phyloP scores from a whole-genome alignment of 2,888 invertebrate species.

The Galeruca laticollis region DNA sequence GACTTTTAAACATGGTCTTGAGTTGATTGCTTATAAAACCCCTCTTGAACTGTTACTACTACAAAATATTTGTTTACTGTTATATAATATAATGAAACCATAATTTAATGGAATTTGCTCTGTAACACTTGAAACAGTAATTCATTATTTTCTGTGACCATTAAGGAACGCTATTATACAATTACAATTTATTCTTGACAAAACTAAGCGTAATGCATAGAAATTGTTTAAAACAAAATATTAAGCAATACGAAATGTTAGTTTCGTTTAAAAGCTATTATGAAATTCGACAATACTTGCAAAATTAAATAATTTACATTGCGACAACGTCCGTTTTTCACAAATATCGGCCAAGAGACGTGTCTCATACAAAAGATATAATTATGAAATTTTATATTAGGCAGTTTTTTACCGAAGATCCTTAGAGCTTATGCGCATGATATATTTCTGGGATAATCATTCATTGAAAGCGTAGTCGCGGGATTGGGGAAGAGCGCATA shows the following conservation, averaged over 20 bases:
- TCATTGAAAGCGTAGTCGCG: no score
- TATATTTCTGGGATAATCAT: no score
- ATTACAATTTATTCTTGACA: background rate
- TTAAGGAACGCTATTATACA: background rate
- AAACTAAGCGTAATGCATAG: background rate
- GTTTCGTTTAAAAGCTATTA: background rate
- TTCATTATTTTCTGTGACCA: background rate
- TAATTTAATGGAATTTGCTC: background rate
- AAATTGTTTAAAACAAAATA: background rate
- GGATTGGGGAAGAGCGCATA: no score
- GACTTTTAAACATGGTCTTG: no score
- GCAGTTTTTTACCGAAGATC: no score
- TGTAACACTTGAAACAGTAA: background rate
- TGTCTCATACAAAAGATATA: no score
- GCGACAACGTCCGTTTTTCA: background rate
- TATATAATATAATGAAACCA: background rate
- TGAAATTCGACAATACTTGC: no score
- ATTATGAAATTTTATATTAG: background rate
- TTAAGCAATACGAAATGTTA: background rate
- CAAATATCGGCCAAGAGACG: no score
- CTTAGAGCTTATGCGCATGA: no score
- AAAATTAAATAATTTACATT: background rate
- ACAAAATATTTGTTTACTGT: slow-evolving; percentile 3
- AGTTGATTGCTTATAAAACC: background rate
- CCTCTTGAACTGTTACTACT: background rate